Conservation (phyloP, 1,140 invertebrate genomes). For the Euschistus heros region DNA sequence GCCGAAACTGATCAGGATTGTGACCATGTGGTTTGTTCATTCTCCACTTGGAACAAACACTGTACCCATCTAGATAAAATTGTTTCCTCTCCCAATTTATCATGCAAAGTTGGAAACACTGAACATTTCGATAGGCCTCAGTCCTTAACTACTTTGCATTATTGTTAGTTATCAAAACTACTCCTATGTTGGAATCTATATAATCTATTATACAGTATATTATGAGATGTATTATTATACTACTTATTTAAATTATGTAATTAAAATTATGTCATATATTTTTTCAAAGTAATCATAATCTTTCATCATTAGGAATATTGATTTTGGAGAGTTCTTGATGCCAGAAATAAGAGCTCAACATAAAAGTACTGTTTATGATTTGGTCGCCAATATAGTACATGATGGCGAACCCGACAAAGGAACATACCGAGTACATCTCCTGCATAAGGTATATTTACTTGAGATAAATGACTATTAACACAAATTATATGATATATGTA, state of each 20-base stretch:
- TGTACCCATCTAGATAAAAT: too few species aligned
- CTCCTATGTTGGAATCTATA: too few species aligned
- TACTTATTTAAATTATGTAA: conserved; percentile 27
- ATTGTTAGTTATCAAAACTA: too few species aligned
- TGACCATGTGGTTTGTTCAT: too few species aligned
- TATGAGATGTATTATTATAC: conserved; percentile 7
- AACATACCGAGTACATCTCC: conserved; percentile 89
- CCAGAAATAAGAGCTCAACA: conserved; percentile 69
- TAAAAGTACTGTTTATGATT: conserved; percentile 80
- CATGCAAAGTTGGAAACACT: too few species aligned
- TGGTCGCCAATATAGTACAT: conserved; percentile 96
- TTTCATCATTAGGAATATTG: conserved; percentile 65
- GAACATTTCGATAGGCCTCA: too few species aligned
- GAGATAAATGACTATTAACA: too few species aligned
- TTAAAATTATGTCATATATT: background rate
- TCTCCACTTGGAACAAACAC: too few species aligned
- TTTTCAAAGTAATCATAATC: background rate
- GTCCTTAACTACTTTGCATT: too few species aligned
- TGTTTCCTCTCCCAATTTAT: too few species aligned
- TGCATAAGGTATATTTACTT: conserved; percentile 62
- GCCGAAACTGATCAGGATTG: too few species aligned
- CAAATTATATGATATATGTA: too few species aligned
- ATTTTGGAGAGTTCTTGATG: conserved; percentile 91
- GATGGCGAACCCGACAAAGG: conserved; percentile 91
- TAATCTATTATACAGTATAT: background rate